Percentiles rank a stretch among this genome's conserved stretches.
Conservation (phyloP, 2,888 invertebrate genomes). For the Agrochola litura region DNA sequence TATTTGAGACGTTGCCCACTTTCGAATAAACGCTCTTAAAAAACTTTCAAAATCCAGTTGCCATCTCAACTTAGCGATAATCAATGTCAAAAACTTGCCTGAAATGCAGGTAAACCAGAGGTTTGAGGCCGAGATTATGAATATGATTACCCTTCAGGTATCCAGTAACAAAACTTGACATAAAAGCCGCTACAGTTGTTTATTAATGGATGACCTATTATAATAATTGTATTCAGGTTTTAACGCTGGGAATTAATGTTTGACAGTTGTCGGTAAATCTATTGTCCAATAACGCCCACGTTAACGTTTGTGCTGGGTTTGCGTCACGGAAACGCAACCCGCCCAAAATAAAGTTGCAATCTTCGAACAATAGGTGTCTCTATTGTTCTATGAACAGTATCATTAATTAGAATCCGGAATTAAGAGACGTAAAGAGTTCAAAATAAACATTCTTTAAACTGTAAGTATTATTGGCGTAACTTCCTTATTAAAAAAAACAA, state of each 20-base stretch:
- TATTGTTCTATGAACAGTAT: too few species aligned
- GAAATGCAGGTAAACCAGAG: too few species aligned
- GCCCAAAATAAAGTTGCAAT: background rate
- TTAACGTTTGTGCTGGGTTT: slow-evolving; percentile 5
- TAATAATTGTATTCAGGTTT: background rate
- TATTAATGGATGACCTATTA: background rate
- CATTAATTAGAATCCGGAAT: background rate
- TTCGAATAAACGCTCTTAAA: background rate
- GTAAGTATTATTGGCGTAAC: background rate
- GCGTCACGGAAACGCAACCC: slow-evolving; percentile 23
- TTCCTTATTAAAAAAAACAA: background rate
- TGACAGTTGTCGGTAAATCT: slow-evolving; percentile 5
- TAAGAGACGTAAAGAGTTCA: background rate
- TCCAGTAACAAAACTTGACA: background rate
- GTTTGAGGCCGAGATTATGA: background rate
- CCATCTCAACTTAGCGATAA: background rate
- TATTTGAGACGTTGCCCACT: too few species aligned
- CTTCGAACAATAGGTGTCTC: background rate
- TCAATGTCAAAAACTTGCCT: background rate
- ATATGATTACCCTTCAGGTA: background rate
- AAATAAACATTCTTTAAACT: background rate
- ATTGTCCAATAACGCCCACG: slow-evolving; percentile 26
- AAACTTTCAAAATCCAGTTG: background rate
- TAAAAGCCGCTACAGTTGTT: background rate
- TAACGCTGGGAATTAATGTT: slow-evolving; percentile 7